Evolutionary conservation across 2,888 invertebrate genomes (phyloP), one percentile per base, ranked within the genome.

Genomic region (Notodonta dromedarius): DNA sequence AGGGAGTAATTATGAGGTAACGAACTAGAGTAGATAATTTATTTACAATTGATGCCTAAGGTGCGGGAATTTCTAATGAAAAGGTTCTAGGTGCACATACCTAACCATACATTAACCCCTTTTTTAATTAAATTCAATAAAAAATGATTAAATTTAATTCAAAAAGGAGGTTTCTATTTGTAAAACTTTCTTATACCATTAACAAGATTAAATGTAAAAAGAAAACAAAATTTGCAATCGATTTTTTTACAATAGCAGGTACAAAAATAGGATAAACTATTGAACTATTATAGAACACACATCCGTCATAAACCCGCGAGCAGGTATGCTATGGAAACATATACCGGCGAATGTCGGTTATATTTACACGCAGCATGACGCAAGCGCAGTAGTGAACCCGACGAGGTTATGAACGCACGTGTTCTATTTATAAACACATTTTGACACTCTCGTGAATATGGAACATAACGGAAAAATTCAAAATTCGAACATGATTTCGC

Each of bases 331-430:
- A 62, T 80, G 83, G 79, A 82, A 76, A 83, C 79, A 66, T 61
- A 63, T 63, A 57, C 57, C 62, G 48, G 61, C 56, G 60, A 65
- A 57, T 65, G 62, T 68, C 67, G 63, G 73, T 74, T 75, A 82
- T 83, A 82, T 79, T 80, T 76, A 79, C 75, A 72, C 70, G 70
- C 58, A 50, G 62, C 44, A 67, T 77, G 74, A 83, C 87, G 86
- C 87, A 76, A 77, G 84, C 88, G 89, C 91, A 91, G 88, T 92
- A 58, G 57, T 48, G 35, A 52, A 65, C 69, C 54, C 61, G 76
- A 61, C 74, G 77, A 87, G 85, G 84, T 87, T 85, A 85, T 71
- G 73, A 75, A 46, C 79, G 76, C 88, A 89, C 90, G 91, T 81
- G 87, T 77, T 62, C 35, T 14, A 50, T 58, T 59, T 57, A 56